Percentiles rank a stretch among this genome's conserved stretches.
Conservation (phyloP, 2,113 vertebrate species). For the Sinocyclocheilus maitianheensis region DNA sequence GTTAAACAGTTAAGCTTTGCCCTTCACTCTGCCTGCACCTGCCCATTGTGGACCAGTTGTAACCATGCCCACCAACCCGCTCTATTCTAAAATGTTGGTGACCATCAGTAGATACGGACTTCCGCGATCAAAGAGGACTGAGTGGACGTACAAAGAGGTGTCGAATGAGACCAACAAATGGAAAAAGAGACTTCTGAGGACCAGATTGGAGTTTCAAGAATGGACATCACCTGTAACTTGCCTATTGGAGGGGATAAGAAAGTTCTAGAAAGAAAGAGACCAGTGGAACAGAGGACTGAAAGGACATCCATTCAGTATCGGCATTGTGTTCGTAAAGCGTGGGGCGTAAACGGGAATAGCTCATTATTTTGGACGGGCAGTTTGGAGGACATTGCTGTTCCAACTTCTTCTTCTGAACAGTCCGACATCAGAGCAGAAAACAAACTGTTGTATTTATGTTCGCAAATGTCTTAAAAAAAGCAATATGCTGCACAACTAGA, state of each 20-base stretch:
- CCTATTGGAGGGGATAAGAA: constrained; percentile 5
- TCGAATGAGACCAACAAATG: background rate
- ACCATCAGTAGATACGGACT: background rate
- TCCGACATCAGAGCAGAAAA: constrained; percentile 59
- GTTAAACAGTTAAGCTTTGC: constrained; percentile 65
- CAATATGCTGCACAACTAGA: constrained; percentile 79
- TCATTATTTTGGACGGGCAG: constrained; percentile 57
- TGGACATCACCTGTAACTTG: background rate
- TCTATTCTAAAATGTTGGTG: background rate
- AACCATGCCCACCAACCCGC: background rate
- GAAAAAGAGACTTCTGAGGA: background rate
- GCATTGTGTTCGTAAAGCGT: background rate
- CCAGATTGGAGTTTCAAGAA: background rate
- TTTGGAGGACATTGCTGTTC: constrained; percentile 73
- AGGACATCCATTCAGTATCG: constrained; percentile 5
- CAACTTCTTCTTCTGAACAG: constrained; percentile 59
- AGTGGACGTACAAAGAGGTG: background rate
- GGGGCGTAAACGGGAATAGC: background rate
- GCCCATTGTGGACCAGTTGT: constrained; percentile 49
- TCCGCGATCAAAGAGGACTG: background rate
- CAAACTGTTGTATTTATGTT: constrained; percentile 75
- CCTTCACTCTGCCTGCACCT: constrained; percentile 73
- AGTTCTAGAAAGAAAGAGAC: constrained; percentile 18
- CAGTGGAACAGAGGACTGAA: background rate
- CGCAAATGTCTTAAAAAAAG: constrained; percentile 77